Percentiles rank a stretch among this genome's conserved stretches.
Evolutionary conservation across 2,797 vertebrate genomes (phyloP).

Genomic region (Enteromius radiatus): DNA sequence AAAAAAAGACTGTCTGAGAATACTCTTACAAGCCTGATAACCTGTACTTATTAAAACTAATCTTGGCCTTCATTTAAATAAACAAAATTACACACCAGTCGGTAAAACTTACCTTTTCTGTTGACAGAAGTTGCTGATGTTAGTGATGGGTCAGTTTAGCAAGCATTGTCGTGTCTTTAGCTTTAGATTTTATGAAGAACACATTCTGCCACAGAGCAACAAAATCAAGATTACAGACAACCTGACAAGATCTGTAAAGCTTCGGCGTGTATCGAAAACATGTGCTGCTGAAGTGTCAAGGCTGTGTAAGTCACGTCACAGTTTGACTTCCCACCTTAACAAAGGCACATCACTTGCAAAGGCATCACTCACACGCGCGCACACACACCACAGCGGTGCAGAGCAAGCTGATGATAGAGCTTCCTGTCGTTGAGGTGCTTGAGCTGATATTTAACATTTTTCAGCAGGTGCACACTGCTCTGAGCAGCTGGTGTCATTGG

Average conservation of each 20-base stretch:
- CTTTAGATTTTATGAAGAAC: not conserved
- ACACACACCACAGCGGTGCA: conserved; percentile 48
- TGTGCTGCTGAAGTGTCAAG: conserved; percentile 10
- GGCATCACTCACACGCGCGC: not conserved
- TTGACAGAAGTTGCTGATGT: conserved; percentile 43
- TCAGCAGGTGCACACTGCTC: conserved; percentile 74
- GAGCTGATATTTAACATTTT: conserved; percentile 68
- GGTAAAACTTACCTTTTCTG: conserved; percentile 26
- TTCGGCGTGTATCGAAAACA: conserved; percentile 2
- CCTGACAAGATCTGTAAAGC: not conserved
- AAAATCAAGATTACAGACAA: not conserved
- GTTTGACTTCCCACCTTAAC: conserved; percentile 25
- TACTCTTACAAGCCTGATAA: not conserved
- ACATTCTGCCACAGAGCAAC: not conserved
- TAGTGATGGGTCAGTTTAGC: conserved; percentile 26
- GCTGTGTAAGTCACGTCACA: not conserved
- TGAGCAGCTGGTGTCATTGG: conserved; percentile 71
- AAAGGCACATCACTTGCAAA: conserved; percentile 12
- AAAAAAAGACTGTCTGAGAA: not conserved
- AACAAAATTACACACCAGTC: not conserved
- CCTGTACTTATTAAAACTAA: not conserved
- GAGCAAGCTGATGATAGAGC: conserved; percentile 66
- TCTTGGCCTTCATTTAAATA: not conserved
- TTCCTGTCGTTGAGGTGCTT: conserved; percentile 82
- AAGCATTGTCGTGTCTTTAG: conserved; percentile 9